These are phyloP conservation scores for Magallana ariakensis DNA, from an alignment of 1,140 invertebrate genomes.

Conservation along the genomic window DNA sequence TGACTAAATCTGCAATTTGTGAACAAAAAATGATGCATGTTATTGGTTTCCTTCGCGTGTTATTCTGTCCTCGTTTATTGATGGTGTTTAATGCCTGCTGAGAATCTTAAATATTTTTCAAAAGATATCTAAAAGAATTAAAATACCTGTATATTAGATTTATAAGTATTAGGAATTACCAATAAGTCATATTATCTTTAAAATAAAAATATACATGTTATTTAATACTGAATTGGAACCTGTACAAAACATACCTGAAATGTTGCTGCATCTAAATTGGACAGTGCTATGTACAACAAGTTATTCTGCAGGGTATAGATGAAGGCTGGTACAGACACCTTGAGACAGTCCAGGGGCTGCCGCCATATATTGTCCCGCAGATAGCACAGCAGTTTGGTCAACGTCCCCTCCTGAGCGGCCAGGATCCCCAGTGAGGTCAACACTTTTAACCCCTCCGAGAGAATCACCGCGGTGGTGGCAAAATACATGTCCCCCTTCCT, in stretches of 20 bases:
- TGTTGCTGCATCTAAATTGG: slow-evolving; percentile 98
- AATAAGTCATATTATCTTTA: no score
- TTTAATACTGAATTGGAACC: no score
- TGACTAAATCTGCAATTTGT: no score
- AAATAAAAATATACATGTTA: no score
- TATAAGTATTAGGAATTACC: no score
- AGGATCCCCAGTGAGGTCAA: slow-evolving; percentile 87
- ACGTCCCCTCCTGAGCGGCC: slow-evolving; percentile 88
- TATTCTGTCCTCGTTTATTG: no score
- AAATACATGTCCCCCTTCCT: slow-evolving; percentile 93
- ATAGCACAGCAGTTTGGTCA: slow-evolving; percentile 70
- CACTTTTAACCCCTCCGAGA: slow-evolving; percentile 97
- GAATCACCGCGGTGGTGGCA: slow-evolving; percentile 96
- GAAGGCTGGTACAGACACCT: slow-evolving; percentile 94
- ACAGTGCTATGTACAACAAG: slow-evolving; percentile 96
- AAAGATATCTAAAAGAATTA: no score
- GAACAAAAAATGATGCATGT: no score
- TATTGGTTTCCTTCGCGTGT: no score
- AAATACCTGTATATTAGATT: no score
- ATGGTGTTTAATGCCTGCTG: no score
- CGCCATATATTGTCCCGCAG: slow-evolving; percentile 86
- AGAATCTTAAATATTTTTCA: no score
- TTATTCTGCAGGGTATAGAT: slow-evolving; percentile 99
- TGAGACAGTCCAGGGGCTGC: slow-evolving; percentile 86
- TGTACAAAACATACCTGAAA: slow-evolving; percentile 88